Evolutionary conservation across 2,888 invertebrate genomes (phyloP).

Genomic region (Tetranychus piercei): DNA sequence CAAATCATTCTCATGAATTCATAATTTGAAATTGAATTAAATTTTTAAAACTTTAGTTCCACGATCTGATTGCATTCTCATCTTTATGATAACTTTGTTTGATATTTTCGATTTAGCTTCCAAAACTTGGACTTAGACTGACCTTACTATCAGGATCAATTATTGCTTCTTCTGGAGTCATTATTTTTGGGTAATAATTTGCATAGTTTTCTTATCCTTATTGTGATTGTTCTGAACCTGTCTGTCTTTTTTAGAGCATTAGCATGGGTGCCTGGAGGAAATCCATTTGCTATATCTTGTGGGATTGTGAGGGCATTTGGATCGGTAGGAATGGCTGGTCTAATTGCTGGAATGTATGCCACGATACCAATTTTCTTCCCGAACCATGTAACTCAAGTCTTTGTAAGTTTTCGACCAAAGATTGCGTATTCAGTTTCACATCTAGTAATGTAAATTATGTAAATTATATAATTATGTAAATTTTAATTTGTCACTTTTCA

Average conservation of each 20-base stretch:
- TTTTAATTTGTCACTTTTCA: background rate
- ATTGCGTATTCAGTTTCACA: too few relatives aligned
- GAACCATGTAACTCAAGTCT: background rate
- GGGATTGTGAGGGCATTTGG: background rate
- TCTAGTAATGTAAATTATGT: background rate
- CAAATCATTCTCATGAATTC: too few relatives aligned
- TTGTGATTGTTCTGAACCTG: background rate
- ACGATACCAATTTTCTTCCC: background rate
- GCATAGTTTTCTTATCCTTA: background rate
- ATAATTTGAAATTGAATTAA: too few relatives aligned
- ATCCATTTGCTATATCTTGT: background rate
- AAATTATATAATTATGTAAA: background rate
- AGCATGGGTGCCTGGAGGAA: background rate
- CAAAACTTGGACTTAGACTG: background rate
- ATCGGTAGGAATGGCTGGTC: background rate
- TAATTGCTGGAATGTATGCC: background rate
- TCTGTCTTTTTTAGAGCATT: background rate
- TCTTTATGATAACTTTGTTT: too few relatives aligned
- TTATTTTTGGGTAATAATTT: background rate
- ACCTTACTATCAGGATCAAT: background rate
- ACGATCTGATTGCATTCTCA: too few relatives aligned
- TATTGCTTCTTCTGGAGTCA: background rate
- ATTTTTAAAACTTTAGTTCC: too few relatives aligned
- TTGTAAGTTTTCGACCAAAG: background rate
- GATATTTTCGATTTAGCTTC: background rate